phyloP scores from a whole-genome alignment of 2,113 vertebrate genomes.

The Phylloscopus trochiloides region DNA sequence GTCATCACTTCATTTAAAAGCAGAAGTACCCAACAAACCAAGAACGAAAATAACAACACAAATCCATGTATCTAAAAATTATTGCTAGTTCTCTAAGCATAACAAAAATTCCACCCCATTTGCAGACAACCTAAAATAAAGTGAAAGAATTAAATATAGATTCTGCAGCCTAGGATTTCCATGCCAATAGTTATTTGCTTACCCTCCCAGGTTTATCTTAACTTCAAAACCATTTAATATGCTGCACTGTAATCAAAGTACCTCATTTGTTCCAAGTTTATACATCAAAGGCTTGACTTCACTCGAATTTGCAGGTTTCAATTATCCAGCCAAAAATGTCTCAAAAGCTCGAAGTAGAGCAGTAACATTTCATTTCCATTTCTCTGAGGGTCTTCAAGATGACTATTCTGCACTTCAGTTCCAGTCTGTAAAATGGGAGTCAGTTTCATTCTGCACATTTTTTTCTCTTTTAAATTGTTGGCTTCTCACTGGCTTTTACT shows the following conservation, averaged over 20 bases:
- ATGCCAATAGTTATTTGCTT: neutral
- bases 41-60: neutral
- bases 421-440: neutral
- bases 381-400: neutral
- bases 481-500: neutral
- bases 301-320: neutral
- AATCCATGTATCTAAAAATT: neutral
- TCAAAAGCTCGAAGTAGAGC: neutral
- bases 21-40: neutral
- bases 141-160: neutral
- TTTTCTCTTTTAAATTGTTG: neutral
- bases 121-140: neutral
- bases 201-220: neutral
- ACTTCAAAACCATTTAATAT: neutral
- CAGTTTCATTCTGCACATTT: neutral
- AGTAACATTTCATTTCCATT: neutral
- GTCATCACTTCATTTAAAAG: neutral
- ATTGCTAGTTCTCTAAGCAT: neutral
- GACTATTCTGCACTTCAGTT: neutral
- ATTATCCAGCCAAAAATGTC: neutral
- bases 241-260: neutral
- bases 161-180: neutral
- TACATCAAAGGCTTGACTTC: neutral
- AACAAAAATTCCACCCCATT: neutral
- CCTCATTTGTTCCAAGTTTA: neutral